These are phyloP conservation scores for Alcis repandata DNA, from an alignment of 2,888 invertebrate species.

Conservation along the genomic window DNA sequence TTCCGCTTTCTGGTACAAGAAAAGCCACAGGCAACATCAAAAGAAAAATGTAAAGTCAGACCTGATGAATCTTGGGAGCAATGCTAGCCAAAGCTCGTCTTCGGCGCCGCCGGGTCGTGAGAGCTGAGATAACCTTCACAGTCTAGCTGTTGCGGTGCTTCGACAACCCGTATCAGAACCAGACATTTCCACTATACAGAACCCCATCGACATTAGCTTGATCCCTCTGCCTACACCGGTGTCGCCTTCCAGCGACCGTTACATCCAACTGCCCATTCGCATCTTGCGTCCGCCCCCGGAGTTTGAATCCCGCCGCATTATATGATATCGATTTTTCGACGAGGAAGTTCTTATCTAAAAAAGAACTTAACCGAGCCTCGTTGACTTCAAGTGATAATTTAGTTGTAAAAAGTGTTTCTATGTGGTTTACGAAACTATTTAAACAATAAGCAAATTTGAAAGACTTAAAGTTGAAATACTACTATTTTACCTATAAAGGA, in stretches of 20 bases:
- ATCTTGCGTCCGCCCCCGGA: conserved; percentile 61
- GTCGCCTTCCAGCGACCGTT: conserved; percentile 25
- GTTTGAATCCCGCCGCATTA: too few relatives aligned
- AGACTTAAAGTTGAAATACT: not conserved
- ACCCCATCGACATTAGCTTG: conserved; percentile 17
- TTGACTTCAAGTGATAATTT: too few relatives aligned
- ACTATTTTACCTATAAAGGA: not conserved
- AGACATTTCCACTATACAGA: not conserved
- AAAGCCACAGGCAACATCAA: conserved; percentile 91
- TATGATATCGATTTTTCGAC: conserved; percentile 78
- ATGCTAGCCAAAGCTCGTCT: conserved; percentile 73
- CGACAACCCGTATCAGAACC: conserved; percentile 46
- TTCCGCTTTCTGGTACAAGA: conserved; percentile 89
- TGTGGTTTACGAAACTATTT: conserved; percentile 8
- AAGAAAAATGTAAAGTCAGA: conserved; percentile 91
- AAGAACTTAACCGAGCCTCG: conserved; percentile 17
- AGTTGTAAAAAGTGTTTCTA: not conserved
- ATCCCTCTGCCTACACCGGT: conserved; percentile 25
- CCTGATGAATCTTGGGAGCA: conserved; percentile 70
- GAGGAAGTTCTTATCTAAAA: conserved; percentile 78
- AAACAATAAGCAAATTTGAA: not conserved
- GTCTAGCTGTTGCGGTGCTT: conserved; percentile 19
- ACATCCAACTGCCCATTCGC: conserved; percentile 57
- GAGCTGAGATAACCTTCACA: conserved; percentile 69
- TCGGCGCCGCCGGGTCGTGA: conserved; percentile 77